A percentile compares a stretch with the other conserved stretches of the same genome.
Evolutionary conservation across 2,113 vertebrate species (phyloP).

Genomic region (Dicerorhinus sumatrensis): DNA sequence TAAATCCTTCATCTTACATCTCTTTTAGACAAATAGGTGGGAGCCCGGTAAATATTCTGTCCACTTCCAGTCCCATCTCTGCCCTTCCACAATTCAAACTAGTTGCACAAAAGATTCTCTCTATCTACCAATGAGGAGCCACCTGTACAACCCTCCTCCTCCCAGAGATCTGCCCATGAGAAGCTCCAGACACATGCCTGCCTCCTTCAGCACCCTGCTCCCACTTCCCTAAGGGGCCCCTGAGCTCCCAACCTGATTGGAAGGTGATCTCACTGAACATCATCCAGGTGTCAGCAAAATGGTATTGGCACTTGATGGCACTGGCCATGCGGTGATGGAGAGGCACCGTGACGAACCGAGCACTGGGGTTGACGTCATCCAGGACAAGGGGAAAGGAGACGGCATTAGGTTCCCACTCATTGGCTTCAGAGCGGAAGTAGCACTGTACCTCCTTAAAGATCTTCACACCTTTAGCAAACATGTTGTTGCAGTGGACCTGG

Average conservation of each 20-base stretch:
- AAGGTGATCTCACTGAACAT: slow-evolving; percentile 99
- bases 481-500: slow-evolving; percentile 98
- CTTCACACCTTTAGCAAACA: slow-evolving; percentile 95
- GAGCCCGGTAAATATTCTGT: neutral
- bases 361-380: slow-evolving; percentile 92
- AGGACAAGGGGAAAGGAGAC: slow-evolving; percentile 91
- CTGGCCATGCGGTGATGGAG: slow-evolving; percentile 95
- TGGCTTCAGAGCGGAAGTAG: slow-evolving; percentile 91
- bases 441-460: slow-evolving; percentile 96
- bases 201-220: neutral
- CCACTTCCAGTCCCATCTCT: neutral
- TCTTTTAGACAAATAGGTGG: neutral
- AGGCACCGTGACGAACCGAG: slow-evolving; percentile 94
- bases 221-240: neutral
- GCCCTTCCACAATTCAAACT: neutral
- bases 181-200: neutral
- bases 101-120: neutral
- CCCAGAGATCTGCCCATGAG: neutral
- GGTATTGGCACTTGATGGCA: slow-evolving; percentile 95
- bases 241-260: slow-evolving; percentile 91
- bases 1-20: neutral
- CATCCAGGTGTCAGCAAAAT: slow-evolving; percentile 96
- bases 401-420: slow-evolving; percentile 92
- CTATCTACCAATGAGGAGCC: neutral
- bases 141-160: neutral